Base-by-base conservation (phyloP, 2,888 invertebrate species). In the Tryphoninae sp. region DNA sequence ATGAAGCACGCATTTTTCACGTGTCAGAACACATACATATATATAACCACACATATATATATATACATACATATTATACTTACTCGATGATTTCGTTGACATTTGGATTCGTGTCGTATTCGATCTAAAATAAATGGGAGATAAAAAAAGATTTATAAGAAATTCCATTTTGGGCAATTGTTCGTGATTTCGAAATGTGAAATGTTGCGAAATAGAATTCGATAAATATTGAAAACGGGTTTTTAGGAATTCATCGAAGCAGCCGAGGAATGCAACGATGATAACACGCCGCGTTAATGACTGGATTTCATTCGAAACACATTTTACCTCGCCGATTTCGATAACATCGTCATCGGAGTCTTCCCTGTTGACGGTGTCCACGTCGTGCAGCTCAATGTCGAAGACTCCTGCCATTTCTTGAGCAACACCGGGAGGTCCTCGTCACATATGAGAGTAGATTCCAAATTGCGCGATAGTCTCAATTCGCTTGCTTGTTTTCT, bases 321-420 rank as follows among this genome's bases (percentile, higher is more conserved):
- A 11, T 42, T 93, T 94, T 94, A 97, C 98, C 95, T 96, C 96
- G 93, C 97, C 96, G 86, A 96, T 94, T 91, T 97, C 97, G 91
- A 97, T 96, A 92, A 96, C 95, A 94, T 98, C 98, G 92, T 98
- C 98, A 88, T 97, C 96, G 89, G 96, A 96, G 91, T 96, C 95
- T 92, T 96, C 96, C 90, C 94, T 95, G 86, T 94, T 93, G 87
- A 94, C 94, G 84, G 94, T 93, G 91, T 95, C 95, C 84, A 92
- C 93, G 91, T 95, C 95, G 90, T 95, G 95, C 91, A 98, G 94
- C 93, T 98, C 98, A 92, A 98, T 95, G 94, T 98, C 97, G 93
- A 98, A 98, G 92, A 98, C 96, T 92, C 96, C 97, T 92, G 96
- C 96, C 95, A 96, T 96, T 89, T 81, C 81, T 80, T 62, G 59